Percentiles rank a stretch among this genome's conserved stretches.
phyloP scores from a whole-genome alignment of 2,113 vertebrate species.

The Poeciliopsis occidentalis region DNA sequence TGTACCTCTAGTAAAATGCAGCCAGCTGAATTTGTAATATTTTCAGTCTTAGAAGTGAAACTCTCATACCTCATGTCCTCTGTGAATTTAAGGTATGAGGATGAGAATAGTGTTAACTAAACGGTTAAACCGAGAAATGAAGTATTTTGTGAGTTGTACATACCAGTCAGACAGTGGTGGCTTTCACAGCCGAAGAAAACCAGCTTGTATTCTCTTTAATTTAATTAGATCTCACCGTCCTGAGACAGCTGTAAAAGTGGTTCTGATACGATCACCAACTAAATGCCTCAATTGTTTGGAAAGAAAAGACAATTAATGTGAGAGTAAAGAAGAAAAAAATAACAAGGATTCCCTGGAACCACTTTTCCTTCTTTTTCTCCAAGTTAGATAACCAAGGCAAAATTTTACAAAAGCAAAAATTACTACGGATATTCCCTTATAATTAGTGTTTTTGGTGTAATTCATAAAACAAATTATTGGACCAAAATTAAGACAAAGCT shows the following conservation, averaged over 20 bases:
- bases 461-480: no score
- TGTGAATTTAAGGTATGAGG: background rate
- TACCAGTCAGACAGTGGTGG: constrained; percentile 12
- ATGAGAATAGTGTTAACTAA: constrained; percentile 22
- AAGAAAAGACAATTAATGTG: background rate
- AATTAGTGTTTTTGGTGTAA: no score
- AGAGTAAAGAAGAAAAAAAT: background rate
- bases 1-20: background rate
- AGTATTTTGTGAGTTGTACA: background rate
- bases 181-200: constrained; percentile 33
- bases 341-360: background rate
- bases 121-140: background rate
- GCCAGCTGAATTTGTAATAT: background rate
- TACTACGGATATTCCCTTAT: no score
- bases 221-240: constrained; percentile 10
- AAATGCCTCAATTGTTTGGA: constrained; percentile 3
- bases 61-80: background rate
- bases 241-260: background rate
- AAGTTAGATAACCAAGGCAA: no score
- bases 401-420: no score
- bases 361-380: background rate
- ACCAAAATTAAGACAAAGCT: no score
- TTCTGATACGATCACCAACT: constrained; percentile 19
- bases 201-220: constrained; percentile 31
- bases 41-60: background rate